Conservation (phyloP, 2,888 invertebrate species). For the Siphonodentalium dalli region DNA sequence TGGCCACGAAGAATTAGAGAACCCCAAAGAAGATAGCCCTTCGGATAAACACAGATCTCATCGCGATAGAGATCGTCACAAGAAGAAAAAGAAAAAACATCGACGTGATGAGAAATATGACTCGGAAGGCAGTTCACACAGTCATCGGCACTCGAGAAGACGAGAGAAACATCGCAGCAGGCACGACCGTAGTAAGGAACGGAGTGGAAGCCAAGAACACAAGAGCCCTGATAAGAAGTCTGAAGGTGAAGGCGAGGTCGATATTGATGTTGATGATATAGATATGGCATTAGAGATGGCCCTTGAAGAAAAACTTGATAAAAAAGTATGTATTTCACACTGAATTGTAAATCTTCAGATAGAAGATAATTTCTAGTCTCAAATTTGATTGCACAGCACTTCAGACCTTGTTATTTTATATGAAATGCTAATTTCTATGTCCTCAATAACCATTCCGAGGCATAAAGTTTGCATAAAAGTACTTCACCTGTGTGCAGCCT, state of each 20-base stretch:
- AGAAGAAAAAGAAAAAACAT: constrained; percentile 17
- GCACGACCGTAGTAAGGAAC: neutral
- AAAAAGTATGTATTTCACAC: too few relatives aligned
- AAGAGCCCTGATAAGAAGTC: constrained; percentile 15
- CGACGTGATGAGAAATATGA: neutral
- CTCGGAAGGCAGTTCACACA: constrained; percentile 4
- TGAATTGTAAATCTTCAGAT: too few relatives aligned
- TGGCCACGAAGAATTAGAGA: neutral
- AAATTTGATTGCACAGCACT: too few relatives aligned
- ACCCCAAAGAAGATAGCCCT: neutral
- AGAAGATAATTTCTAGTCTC: too few relatives aligned
- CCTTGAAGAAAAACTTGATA: constrained; percentile 54
- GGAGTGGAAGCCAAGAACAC: constrained; percentile 3
- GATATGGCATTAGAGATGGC: constrained; percentile 59
- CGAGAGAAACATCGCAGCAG: neutral
- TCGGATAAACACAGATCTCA: constrained; percentile 1
- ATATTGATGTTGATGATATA: constrained; percentile 59
- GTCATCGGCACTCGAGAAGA: constrained; percentile 12
- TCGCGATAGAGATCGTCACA: constrained; percentile 16
- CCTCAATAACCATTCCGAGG: too few relatives aligned
- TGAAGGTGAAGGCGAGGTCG: constrained; percentile 37
- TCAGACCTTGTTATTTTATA: too few relatives aligned
- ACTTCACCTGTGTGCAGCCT: too few relatives aligned
- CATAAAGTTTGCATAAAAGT: too few relatives aligned
- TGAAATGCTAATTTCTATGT: too few relatives aligned